Percentiles rank a stretch among this genome's conserved stretches.
Evolutionary conservation across 30 jellyfish, hydroid and myxozoan species (phyloP).

Genomic region (Aurelia coerulea): DNA sequence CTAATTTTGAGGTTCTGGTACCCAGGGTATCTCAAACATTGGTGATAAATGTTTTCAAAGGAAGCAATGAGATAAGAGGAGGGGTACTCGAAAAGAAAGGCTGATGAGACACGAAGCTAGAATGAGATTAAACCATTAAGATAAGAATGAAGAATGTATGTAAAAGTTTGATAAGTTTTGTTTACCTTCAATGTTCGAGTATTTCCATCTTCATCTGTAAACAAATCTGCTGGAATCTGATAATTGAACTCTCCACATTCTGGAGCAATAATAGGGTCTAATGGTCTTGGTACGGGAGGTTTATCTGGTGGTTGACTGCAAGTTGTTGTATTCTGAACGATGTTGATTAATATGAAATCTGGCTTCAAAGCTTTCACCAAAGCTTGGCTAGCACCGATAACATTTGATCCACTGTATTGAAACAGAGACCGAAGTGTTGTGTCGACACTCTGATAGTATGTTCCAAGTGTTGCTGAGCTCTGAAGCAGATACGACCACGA

Average conservation of each 20-base stretch:
- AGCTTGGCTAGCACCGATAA: constrained; percentile 35
- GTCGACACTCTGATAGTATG: constrained; percentile 62
- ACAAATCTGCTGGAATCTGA: constrained; percentile 66
- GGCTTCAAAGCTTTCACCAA: constrained; percentile 62
- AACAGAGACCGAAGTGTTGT: constrained; percentile 45
- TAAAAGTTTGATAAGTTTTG: too few species aligned
- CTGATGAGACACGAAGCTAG: too few species aligned
- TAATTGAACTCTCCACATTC: constrained; percentile 79
- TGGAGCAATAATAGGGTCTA: constrained; percentile 35
- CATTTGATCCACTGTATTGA: constrained; percentile 49
- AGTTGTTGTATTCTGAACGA: constrained; percentile 39
- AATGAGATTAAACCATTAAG: too few species aligned
- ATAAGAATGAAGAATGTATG: too few species aligned
- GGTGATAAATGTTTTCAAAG: too few species aligned
- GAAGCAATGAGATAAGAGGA: too few species aligned
- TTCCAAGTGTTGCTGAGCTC: constrained; percentile 16
- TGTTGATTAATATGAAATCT: constrained; percentile 43
- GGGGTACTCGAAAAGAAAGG: too few species aligned
- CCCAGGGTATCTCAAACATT: too few species aligned
- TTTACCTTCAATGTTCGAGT: constrained; percentile 36
- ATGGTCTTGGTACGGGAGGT: constrained; percentile 52
- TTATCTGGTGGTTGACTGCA: constrained; percentile 63
- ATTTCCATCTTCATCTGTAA: constrained; percentile 78
- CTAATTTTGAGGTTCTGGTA: too few species aligned
- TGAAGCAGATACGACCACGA: constrained; percentile 14